Evolutionary conservation across 2,113 vertebrate species (phyloP).

Genomic region (Corythaixoides concolor): DNA sequence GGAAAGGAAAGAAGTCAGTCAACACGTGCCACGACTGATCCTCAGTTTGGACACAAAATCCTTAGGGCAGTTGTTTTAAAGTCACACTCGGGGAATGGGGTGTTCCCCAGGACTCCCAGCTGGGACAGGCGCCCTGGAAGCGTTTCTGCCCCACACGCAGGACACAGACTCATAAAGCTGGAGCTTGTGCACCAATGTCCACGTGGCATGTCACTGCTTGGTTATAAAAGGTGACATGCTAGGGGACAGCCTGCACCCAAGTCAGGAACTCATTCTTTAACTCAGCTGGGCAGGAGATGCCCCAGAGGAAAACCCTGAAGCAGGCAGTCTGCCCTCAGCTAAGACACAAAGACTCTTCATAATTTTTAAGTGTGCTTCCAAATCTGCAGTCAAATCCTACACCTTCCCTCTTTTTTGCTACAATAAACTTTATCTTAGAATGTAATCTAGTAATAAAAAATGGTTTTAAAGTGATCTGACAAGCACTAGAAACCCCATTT

Average conservation of each 20-base stretch:
- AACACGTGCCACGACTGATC: neutral
- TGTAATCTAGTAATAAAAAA: conserved; percentile 68
- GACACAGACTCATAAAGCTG: neutral
- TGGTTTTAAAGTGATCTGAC: conserved; percentile 60
- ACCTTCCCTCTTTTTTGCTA: conserved; percentile 30
- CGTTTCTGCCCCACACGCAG: neutral
- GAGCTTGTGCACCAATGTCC: neutral
- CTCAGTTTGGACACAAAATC: neutral
- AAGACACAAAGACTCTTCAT: neutral
- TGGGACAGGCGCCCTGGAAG: neutral
- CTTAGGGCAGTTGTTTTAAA: neutral
- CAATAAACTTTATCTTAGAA: conserved; percentile 61
- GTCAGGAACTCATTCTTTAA: neutral
- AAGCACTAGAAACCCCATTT: conserved; percentile 43
- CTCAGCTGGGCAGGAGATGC: neutral
- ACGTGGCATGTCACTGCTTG: neutral
- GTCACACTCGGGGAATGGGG: fast-evolving
- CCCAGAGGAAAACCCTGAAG: neutral
- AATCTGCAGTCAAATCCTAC: conserved; percentile 43
- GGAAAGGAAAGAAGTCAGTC: neutral
- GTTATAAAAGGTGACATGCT: neutral
- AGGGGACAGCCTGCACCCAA: neutral
- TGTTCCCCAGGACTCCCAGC: neutral
- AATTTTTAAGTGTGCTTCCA: conserved; percentile 29
- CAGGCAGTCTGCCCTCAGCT: neutral